Base-by-base conservation (phyloP, 1,140 invertebrate species). In the Zaprionus kolodkinae region DNA sequence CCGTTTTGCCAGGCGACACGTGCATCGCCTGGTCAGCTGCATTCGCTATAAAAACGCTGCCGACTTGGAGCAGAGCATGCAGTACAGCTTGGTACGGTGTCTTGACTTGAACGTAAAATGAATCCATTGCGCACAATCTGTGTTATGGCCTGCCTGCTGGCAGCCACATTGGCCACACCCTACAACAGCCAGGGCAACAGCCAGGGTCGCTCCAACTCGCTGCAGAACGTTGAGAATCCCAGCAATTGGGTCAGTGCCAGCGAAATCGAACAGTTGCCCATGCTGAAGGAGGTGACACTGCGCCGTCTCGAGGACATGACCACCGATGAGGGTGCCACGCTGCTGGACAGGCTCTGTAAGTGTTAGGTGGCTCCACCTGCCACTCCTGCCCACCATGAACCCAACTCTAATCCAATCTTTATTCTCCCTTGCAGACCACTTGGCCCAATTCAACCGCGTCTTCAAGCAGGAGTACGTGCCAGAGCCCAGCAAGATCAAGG, bases 341-440 rank as follows among this genome's bases (percentile, higher is more conserved):
- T 91, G 36, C 15, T 91, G 68, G 75, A 88, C 45, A 79, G 73
- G n/a, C 56, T 88, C n/a, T 91, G 91, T 91, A 69, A 36, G 61
- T n/a, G n/a, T n/a, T n/a, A n/a, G n/a, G n/a, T n/a, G n/a, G n/a
- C n/a, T n/a, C n/a, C n/a, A n/a, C n/a, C n/a, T n/a, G n/a, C n/a
- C n/a, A n/a, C n/a, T n/a, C n/a, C n/a, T n/a, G n/a, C n/a, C n/a
- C n/a, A n/a, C n/a, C n/a, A n/a, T n/a, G n/a, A n/a, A n/a, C n/a
- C n/a, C 17, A 11, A 13, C 27, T 55, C 33, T 11, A 33, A 33
- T 27, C 3, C 6, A 13, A 30, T 1, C 6, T 61, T 1, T 15
- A n/a, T 25, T 0, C 13, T 13, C 0, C 17, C 38, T 11, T 6
- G 13, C 25, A 91, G 89, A 89, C 45, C 85, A 91, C n/a, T 66